Evolutionary conservation across 2,888 invertebrate genomes (phyloP), one percentile per base, ranked within the genome.

Genomic region (Neoscelio sp.): DNA sequence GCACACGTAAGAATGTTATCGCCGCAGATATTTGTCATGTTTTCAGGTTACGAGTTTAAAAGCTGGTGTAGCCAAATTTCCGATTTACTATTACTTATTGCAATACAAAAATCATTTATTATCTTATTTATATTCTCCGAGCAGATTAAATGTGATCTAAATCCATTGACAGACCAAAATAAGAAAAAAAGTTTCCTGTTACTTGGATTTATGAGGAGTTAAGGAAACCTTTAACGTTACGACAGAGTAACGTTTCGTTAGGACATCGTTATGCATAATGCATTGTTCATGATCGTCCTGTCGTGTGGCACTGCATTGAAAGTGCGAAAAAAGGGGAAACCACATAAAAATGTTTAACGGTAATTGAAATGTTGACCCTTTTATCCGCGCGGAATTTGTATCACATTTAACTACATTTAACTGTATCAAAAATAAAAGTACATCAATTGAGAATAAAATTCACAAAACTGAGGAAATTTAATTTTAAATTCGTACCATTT

Each of bases 291-390:
- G 58, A 78, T 74, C 44, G 62, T 60, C 70, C 71, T 40, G 78
- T 71, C 52, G 70, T 54, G 60, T 65, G 71, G 71, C 65, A 71
- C 13, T 71, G 79, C 70, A 79, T 75, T 52, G 79, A 79, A 71
- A 79, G 79, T 79, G 75, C 79, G 75, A 71, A 79, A 79, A 79
- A 75, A 79, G 64, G 71, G 60, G 75, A 71, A 70, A 79, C 46
- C 79, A 52, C 52, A 56, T 71, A 42, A 79, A 77, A 70, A 64
- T 74, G 70, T 68, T 79, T 79, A 75, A 79, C 75, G 75, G 79
- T 75, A 67, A 71, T 64, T 70, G 52, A 70, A 70, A 52, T 26
- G 58, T 65, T 58, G 46, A 58, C 48, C 38, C 54, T 62, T 70
- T 79, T 70, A 54, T 79, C 20, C 20, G 56, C 35, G 3, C 30